phyloP scores from a whole-genome alignment of 1,140 invertebrate species.

The Plutomurus gul region DNA sequence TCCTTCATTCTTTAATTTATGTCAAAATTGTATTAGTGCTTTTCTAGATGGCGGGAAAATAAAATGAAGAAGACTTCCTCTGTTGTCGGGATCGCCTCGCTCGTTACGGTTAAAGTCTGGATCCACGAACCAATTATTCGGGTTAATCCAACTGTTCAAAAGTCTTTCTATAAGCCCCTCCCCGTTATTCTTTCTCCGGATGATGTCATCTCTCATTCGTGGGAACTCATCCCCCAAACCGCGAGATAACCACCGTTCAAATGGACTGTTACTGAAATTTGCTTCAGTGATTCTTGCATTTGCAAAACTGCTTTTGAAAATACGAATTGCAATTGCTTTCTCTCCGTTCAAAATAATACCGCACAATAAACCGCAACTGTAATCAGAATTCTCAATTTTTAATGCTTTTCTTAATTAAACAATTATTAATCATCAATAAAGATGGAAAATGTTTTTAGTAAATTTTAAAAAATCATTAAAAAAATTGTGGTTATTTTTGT shows the following conservation, averaged over 20 bases:
- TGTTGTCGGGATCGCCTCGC: neutral
- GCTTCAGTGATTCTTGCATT: neutral
- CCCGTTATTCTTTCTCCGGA: constrained; percentile 1
- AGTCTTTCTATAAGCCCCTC: neutral
- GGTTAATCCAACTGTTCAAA: neutral
- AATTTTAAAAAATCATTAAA: too few species aligned
- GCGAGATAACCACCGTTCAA: neutral
- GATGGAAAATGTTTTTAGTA: too few species aligned
- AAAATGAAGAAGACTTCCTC: too few species aligned
- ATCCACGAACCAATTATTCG: constrained; percentile 9
- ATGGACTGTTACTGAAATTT: neutral
- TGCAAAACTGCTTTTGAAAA: neutral
- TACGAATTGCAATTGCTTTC: neutral
- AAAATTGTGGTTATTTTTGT: too few species aligned
- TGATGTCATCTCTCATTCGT: constrained; percentile 30
- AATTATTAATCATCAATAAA: too few species aligned
- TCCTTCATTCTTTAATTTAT: too few species aligned
- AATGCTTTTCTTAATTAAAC: too few species aligned
- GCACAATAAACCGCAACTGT: too few species aligned
- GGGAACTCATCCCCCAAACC: constrained; percentile 22
- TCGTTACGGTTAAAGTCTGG: neutral
- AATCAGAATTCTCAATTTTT: too few species aligned
- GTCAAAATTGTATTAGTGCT: too few species aligned
- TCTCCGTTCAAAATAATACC: too few species aligned
- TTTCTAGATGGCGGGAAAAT: too few species aligned